Evolutionary conservation across 2,797 vertebrate genomes (phyloP), one percentile per base, ranked within the genome.

Genomic region (Loris lydekkerianus): DNA sequence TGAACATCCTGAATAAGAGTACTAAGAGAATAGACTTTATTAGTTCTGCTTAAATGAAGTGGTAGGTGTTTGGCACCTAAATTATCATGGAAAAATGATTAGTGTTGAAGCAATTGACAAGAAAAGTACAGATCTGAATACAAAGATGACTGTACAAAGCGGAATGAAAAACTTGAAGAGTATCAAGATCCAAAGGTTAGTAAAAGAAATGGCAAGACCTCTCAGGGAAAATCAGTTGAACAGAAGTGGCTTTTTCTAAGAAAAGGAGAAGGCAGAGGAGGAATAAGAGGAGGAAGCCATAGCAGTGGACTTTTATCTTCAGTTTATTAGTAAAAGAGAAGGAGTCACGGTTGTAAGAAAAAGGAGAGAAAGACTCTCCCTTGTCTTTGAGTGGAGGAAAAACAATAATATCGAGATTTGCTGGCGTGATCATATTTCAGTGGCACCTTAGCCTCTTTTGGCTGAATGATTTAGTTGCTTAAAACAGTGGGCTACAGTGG

Each of bases 101-200:
- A 23, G 80, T 49, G n/a, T 27, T 78, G 0, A 11, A 76, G 0
- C 3, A 93, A 95, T 75, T 29, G 7, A 93, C 20, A 80, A 87
- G 60, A 94, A 17, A 69, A 56, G 10, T 37, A 85, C 31, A 94
- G 20, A 6, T 0, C 13, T 31, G 58, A 83, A 43, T 87, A 37
- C 82, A 85, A 95, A 95, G n/a, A 40, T 8, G 29, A 69, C 27
- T 61, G 23, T 61, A 77, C 7, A 58, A n/a, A 40, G 61, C 49
- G 27, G 67, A 75, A 93, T n/a, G 18, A 93, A 85, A 69, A 77
- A 11, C 43, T 3, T 78, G 69, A 96, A 96, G 43, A 83, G 8
- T 10, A 86, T 3, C 21, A 46, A 61, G 7, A 94, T 21, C 2
- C 76, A 96, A 94, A 92, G 0, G 6, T 82, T 75, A 82, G 46